Percentiles rank a stretch among this genome's conserved stretches.
phyloP scores from a whole-genome alignment of 2,888 invertebrate genomes.

The Hyalella azteca region DNA sequence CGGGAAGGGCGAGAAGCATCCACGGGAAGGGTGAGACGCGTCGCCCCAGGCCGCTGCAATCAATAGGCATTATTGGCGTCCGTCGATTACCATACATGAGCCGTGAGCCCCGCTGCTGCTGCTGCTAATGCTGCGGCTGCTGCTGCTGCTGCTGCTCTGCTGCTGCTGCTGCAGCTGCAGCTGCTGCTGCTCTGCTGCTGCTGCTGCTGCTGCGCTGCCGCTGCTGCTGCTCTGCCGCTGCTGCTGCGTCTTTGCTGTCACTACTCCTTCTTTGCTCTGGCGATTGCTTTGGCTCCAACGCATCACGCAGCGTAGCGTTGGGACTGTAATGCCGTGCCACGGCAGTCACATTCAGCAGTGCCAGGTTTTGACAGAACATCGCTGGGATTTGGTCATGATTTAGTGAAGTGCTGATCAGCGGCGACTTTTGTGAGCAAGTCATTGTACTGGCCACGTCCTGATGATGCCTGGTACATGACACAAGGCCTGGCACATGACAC shows the following conservation, averaged over 20 bases:
- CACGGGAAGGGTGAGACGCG: neutral
- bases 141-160: neutral
- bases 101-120: neutral
- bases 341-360: no score
- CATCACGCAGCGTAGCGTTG: no score
- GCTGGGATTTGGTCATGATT: no score
- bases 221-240: neutral
- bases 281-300: no score
- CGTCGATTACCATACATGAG: neutral
- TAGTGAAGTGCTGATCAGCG: no score
- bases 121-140: neutral
- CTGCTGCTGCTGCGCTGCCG: neutral
- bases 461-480: no score
- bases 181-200: neutral
- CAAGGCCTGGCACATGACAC: no score
- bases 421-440: no score
- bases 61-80: conserved; percentile 5
- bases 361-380: no score
- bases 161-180: neutral
- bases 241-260: conserved; percentile 6
- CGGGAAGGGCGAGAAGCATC: neutral
- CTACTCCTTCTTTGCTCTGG: no score
- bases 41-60: neutral
- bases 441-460: no score
- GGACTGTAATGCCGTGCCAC: no score